These are phyloP conservation scores for Phortica variegata DNA, from an alignment of 1,140 invertebrate species.

Conservation along the genomic window DNA sequence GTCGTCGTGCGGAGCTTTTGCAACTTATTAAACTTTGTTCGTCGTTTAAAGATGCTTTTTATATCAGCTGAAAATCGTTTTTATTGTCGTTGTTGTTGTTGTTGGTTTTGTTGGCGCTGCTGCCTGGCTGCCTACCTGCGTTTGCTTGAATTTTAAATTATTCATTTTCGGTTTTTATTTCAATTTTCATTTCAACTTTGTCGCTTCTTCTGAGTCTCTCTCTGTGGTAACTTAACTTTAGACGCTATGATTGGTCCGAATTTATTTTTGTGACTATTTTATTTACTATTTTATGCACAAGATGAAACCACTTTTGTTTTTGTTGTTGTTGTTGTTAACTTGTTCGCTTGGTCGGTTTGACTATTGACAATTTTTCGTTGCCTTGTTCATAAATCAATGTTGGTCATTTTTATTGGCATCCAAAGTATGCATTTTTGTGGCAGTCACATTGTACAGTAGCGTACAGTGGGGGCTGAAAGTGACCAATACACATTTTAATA, in stretches of 20 bases:
- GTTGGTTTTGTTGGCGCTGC: slow-evolving; percentile 7
- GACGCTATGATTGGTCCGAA: too few relatives aligned
- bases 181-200: too few relatives aligned
- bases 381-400: slow-evolving; percentile 53
- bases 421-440: slow-evolving; percentile 27
- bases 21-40: slow-evolving; percentile 55
- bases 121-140: too few relatives aligned
- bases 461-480: neutral
- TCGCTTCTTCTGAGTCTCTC: too few relatives aligned
- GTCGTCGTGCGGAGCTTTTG: slow-evolving; percentile 42
- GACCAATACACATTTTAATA: neutral
- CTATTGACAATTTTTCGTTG: slow-evolving; percentile 47
- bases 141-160: slow-evolving; percentile 7
- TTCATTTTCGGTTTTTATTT: too few relatives aligned
- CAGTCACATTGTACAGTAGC: neutral
- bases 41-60: slow-evolving; percentile 54
- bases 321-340: too few relatives aligned
- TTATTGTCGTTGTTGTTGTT: too few relatives aligned
- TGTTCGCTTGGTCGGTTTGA: slow-evolving; percentile 10
- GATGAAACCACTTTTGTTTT: too few relatives aligned
- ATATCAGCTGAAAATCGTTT: slow-evolving; percentile 32
- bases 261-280: too few relatives aligned
- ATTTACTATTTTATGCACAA: too few relatives aligned
- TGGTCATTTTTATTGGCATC: slow-evolving; percentile 48
- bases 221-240: too few relatives aligned